Conservation (phyloP, 1,140 invertebrate species). For the Drosophila mayri region DNA sequence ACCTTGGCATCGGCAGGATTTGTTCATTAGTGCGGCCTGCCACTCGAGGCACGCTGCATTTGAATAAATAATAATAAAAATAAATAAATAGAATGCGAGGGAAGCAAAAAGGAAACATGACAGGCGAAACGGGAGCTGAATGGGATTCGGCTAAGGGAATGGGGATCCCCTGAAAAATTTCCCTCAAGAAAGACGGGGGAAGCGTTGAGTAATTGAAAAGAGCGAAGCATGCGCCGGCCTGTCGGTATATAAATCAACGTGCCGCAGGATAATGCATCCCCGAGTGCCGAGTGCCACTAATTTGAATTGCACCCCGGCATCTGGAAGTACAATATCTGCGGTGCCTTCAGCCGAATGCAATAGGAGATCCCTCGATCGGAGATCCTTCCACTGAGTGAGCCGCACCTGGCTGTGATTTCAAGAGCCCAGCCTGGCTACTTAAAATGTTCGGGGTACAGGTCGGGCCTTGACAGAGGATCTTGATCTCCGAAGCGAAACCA, state of each 20-base stretch:
- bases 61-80: conserved; percentile 66
- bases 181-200: not conserved
- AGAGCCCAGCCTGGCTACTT: conserved; percentile 47
- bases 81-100: conserved; percentile 55
- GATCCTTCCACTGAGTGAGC: conserved; percentile 48
- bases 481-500: conserved; percentile 14
- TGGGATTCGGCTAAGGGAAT: conserved; percentile 5
- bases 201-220: conserved; percentile 70
- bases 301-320: conserved; percentile 68
- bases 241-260: conserved; percentile 68
- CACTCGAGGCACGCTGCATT: conserved; percentile 64
- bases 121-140: conserved; percentile 65
- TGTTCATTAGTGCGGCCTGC: conserved; percentile 60
- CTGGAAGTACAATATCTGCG: conserved; percentile 26
- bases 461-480: conserved; percentile 22
- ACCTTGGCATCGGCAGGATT: conserved; percentile 36
- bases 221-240: conserved; percentile 44
- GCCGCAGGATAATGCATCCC: conserved; percentile 66
- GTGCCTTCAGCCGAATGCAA: conserved; percentile 75
- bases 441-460: conserved; percentile 57
- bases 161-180: conserved; percentile 30
- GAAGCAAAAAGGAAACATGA: conserved; percentile 33
- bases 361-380: conserved; percentile 50
- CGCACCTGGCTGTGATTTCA: conserved; percentile 69
- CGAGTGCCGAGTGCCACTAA: conserved; percentile 68